phyloP scores from a whole-genome alignment of 30 jellyfish, hydroid and myxozoan species.

The Cassiopea xamachana region DNA sequence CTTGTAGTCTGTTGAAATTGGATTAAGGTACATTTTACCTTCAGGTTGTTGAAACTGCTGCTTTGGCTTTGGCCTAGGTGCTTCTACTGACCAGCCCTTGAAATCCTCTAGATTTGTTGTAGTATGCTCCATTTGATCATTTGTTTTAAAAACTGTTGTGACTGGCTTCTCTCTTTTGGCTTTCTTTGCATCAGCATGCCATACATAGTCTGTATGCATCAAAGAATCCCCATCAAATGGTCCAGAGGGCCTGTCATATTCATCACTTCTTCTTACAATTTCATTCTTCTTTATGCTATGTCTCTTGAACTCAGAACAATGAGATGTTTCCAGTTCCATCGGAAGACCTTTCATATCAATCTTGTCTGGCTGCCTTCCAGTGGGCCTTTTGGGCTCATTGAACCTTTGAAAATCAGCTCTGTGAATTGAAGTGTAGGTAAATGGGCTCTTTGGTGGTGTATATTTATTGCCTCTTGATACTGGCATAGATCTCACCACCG shows the following conservation, averaged over 20 bases:
- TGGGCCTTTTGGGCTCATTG: conserved; percentile 56
- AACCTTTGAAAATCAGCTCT: conserved; percentile 64
- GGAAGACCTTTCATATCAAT: conserved; percentile 41
- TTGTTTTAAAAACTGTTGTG: conserved; percentile 58
- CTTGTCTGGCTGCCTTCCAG: conserved; percentile 76
- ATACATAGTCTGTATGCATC: conserved; percentile 50
- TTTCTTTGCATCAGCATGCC: conserved; percentile 37
- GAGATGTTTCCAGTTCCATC: conserved; percentile 54
- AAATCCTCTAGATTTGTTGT: conserved; percentile 67
- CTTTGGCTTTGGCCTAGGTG: conserved; percentile 29
- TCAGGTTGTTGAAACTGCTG: conserved; percentile 52
- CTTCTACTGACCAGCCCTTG: conserved; percentile 60
- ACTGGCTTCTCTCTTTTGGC: conserved; percentile 63
- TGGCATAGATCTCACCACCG: conserved; percentile 27
- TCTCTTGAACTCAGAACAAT: conserved; percentile 34
- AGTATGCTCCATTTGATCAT: conserved; percentile 40
- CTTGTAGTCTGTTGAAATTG: conserved; percentile 71
- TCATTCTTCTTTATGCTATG: conserved; percentile 32
- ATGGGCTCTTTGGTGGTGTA: conserved; percentile 77
- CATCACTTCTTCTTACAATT: conserved; percentile 34
- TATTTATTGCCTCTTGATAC: conserved; percentile 33
- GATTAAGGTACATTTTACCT: conserved; percentile 55
- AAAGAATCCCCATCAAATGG: conserved; percentile 70
- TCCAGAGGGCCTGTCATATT: conserved; percentile 53
- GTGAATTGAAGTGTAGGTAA: conserved; percentile 52